A percentile compares a stretch with the other conserved stretches of the same genome.
phyloP scores from a whole-genome alignment of 2,888 invertebrate genomes.

The Leistus spinibarbis region DNA sequence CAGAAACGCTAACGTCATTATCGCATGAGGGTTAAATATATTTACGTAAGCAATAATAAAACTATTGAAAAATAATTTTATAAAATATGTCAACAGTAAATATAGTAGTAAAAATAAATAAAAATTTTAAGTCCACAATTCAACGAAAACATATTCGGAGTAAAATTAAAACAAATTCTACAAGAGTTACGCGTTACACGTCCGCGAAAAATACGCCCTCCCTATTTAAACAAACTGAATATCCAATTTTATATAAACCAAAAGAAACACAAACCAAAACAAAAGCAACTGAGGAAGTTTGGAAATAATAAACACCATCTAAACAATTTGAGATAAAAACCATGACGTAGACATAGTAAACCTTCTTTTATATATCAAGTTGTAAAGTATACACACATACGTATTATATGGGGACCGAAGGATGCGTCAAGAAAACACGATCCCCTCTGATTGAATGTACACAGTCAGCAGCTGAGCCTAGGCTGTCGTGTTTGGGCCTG shows the following conservation, averaged over 20 bases:
- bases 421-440: slow-evolving; percentile 2
- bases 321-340: neutral
- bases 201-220: too few relatives aligned
- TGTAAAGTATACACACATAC: neutral
- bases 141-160: too few relatives aligned
- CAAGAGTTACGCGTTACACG: too few relatives aligned
- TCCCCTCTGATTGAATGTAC: slow-evolving; percentile 1
- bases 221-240: too few relatives aligned
- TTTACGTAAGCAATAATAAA: neutral
- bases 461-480: slow-evolving; percentile 2
- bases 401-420: neutral
- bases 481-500: neutral
- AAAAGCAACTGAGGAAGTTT: neutral
- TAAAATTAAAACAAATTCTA: too few relatives aligned
- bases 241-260: too few relatives aligned
- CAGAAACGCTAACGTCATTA: neutral
- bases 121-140: too few relatives aligned
- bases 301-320: neutral
- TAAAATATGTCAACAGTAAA: neutral
- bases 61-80: neutral
- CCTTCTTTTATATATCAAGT: neutral
- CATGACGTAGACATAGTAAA: neutral
- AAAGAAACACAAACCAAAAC: neutral
- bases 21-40: neutral
- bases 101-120: too few relatives aligned